Conservation (phyloP, 2,113 vertebrate species). For the Dipodomys merriami region DNA sequence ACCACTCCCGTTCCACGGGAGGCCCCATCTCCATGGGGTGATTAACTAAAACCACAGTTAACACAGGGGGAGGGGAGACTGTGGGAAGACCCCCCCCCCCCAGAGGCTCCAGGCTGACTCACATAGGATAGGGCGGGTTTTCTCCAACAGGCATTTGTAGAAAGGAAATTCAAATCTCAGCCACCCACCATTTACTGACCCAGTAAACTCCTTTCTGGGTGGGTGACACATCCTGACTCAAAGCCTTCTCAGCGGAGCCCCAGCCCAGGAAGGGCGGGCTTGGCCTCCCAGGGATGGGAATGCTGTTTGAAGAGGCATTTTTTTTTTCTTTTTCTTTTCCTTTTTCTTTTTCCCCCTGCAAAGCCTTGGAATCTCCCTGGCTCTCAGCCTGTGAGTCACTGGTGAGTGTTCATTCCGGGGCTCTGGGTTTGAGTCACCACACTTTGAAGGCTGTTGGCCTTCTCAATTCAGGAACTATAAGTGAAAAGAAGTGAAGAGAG, state of each 20-base stretch:
- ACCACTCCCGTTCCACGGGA: background rate
- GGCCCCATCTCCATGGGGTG: background rate
- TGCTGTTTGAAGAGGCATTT: background rate
- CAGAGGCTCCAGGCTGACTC: slow-evolving; percentile 69
- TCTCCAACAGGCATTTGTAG: slow-evolving; percentile 48
- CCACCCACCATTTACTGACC: slow-evolving; percentile 36
- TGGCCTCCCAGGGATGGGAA: background rate
- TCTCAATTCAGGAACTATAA: background rate
- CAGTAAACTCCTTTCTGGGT: slow-evolving; percentile 50
- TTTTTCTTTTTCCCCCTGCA: no score
- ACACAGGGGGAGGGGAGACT: background rate
- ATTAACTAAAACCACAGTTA: slow-evolving; percentile 72
- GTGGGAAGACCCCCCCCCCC: background rate
- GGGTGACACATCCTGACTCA: slow-evolving; percentile 23
- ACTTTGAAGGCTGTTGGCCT: slow-evolving; percentile 60
- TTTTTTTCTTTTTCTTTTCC: background rate
- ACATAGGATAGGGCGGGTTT: slow-evolving; percentile 56
- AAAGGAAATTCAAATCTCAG: slow-evolving; percentile 14
- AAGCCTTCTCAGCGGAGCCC: slow-evolving; percentile 15
- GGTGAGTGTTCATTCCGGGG: slow-evolving; percentile 68
- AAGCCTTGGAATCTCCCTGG: background rate
- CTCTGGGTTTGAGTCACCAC: slow-evolving; percentile 73
- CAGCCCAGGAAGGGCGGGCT: background rate
- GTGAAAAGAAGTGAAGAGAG: background rate
- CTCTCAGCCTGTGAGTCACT: slow-evolving; percentile 68